Percentiles rank a stretch among this genome's conserved stretches.
phyloP scores from a whole-genome alignment of 1,140 invertebrate genomes.

The Hirudo medicinalis region DNA sequence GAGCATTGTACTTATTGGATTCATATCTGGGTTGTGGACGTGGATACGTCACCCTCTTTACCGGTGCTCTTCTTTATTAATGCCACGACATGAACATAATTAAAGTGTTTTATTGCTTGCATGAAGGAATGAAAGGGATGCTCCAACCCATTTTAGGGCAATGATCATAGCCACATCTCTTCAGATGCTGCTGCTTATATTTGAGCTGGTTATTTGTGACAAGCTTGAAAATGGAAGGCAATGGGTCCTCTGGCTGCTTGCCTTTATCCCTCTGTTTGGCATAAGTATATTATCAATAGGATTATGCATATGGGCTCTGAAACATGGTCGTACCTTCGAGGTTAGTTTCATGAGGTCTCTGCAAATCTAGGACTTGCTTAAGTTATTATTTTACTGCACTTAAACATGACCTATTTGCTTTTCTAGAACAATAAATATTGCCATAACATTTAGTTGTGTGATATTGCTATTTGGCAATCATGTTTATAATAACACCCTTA shows the following conservation, averaged over 20 bases:
- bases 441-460: not conserved
- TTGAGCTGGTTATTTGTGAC: conserved; percentile 86
- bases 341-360: conserved; percentile 41
- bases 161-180: conserved; percentile 86
- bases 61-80: conserved; percentile 47
- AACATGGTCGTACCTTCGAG: conserved; percentile 91
- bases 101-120: not conserved
- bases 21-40: conserved; percentile 73
- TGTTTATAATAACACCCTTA: conserved; percentile 10
- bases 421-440: too few relatives aligned
- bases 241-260: conserved; percentile 55
- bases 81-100: not conserved
- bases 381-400: too few relatives aligned
- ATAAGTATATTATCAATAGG: conserved; percentile 88
- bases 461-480: not conserved
- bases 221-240: conserved; percentile 70
- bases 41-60: conserved; percentile 90
- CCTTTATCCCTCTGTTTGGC: conserved; percentile 89
- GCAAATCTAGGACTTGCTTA: too few relatives aligned
- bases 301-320: conserved; percentile 92
- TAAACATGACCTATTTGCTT: too few relatives aligned
- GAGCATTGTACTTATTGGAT: conserved; percentile 70
- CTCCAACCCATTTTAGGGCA: conserved; percentile 89
- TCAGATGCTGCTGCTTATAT: conserved; percentile 85
- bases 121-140: conserved; percentile 74